Evolutionary conservation across 2,888 invertebrate species (phyloP).

Genomic region (Prosopocoilus inquinatus): DNA sequence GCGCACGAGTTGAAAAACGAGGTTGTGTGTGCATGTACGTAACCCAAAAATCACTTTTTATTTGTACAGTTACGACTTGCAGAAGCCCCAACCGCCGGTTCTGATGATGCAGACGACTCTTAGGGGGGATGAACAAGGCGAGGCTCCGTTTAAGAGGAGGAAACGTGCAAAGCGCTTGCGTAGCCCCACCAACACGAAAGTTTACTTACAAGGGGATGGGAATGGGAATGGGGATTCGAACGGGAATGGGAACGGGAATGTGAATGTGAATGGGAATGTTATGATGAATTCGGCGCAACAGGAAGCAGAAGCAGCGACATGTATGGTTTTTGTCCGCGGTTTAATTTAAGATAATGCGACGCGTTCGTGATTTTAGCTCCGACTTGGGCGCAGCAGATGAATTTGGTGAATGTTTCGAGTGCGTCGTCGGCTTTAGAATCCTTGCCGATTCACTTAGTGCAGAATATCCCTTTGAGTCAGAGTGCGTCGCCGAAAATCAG

Average conservation of each 20-base stretch:
- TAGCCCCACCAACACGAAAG: constrained; percentile 47
- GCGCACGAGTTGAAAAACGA: no score
- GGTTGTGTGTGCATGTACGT: not conserved
- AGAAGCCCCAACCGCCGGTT: constrained; percentile 17
- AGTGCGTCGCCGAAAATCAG: constrained; percentile 51
- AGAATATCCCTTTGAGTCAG: constrained; percentile 21
- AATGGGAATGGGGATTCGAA: constrained; percentile 17
- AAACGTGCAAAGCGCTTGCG: constrained; percentile 41
- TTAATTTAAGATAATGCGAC: no score
- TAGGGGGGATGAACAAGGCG: constrained; percentile 40
- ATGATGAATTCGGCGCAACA: no score
- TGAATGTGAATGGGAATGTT: no score
- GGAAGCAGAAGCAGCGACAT: no score
- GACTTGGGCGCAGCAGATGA: constrained; percentile 21
- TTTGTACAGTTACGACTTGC: not conserved
- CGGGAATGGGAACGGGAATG: no score
- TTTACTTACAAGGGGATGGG: constrained; percentile 40
- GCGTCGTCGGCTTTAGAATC: constrained; percentile 16
- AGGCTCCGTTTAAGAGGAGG: constrained; percentile 38
- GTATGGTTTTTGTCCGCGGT: no score
- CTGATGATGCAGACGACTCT: constrained; percentile 8
- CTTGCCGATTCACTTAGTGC: constrained; percentile 20
- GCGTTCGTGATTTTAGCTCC: constrained; percentile 7
- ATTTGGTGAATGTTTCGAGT: constrained; percentile 21
- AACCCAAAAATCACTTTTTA: not conserved